phyloP scores from a whole-genome alignment of 2,113 vertebrate genomes.

The Dasypus novemcinctus region DNA sequence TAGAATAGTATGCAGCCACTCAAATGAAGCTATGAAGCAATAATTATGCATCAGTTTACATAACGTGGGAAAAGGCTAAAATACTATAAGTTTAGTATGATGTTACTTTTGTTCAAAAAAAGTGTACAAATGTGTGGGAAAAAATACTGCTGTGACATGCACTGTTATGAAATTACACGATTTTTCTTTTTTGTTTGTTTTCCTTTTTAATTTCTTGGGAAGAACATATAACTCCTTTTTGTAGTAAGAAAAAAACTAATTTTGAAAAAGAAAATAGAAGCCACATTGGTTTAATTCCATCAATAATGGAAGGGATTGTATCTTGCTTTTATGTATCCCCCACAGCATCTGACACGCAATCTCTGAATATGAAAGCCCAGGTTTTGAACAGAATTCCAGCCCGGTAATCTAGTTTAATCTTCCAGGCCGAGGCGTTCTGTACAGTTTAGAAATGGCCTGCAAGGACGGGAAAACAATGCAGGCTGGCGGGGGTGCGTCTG shows the following conservation, averaged over 20 bases:
- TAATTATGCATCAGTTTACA: not conserved
- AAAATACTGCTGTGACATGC: no score
- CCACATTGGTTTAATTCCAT: not conserved
- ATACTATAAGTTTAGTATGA: not conserved
- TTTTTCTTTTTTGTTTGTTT: slow-evolving; percentile 28
- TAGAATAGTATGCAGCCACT: fast-evolving
- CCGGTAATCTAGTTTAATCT: not conserved
- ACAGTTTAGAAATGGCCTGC: not conserved
- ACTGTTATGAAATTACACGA: not conserved
- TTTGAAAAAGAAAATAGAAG: slow-evolving; percentile 30
- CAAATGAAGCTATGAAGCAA: not conserved
- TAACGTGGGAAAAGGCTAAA: not conserved
- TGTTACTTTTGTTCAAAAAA: not conserved
- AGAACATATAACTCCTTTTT: slow-evolving; percentile 7
- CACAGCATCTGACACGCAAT: not conserved
- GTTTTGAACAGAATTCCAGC: not conserved
- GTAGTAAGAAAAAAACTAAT: not conserved
- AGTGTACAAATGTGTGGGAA: not conserved
- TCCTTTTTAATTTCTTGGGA: slow-evolving; percentile 40
- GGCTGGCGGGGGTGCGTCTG: not conserved
- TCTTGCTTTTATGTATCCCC: not conserved
- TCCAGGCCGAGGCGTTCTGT: slow-evolving; percentile 3
- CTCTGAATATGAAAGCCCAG: not conserved
- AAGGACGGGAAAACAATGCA: not conserved
- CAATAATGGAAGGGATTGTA: not conserved